phyloP scores from a whole-genome alignment of 2,113 vertebrate species.

The Anthoscopus minutus region DNA sequence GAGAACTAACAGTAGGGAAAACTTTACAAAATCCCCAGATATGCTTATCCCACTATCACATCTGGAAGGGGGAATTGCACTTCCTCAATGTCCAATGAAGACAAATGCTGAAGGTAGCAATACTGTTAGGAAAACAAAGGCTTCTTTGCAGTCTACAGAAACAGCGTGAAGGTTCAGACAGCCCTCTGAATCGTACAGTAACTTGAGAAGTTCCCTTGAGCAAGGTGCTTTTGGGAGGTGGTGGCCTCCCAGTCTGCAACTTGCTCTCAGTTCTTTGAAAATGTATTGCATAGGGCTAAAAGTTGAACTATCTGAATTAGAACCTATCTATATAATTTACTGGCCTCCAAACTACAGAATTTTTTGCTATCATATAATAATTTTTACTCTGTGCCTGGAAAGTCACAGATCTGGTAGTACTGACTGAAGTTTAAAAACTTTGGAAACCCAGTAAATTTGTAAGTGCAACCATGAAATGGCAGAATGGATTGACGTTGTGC shows the following conservation, averaged over 20 bases:
- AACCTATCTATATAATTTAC: not conserved
- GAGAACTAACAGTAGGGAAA: not conserved
- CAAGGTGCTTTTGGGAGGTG: not conserved
- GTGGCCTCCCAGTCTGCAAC: not conserved
- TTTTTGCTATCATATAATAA: not conserved
- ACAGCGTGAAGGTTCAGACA: not conserved
- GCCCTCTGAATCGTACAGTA: not conserved
- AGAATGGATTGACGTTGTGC: not conserved
- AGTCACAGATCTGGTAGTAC: not conserved
- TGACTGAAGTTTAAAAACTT: not conserved
- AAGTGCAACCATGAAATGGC: not conserved
- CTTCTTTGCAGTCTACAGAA: not conserved
- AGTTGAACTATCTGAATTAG: not conserved
- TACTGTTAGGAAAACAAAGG: not conserved
- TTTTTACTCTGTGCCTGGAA: not conserved
- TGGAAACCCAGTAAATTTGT: not conserved
- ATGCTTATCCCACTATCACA: not conserved
- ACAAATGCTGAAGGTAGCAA: not conserved
- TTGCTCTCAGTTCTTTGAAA: not conserved
- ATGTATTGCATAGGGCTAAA: not conserved
- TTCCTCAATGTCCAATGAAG: not conserved
- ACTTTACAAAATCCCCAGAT: not conserved
- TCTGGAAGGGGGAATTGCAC: rapidly evolving
- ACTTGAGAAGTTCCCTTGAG: not conserved
- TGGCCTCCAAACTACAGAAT: not conserved